phyloP scores from a whole-genome alignment of 2,797 vertebrate genomes.

The Mastacembelus armatus region DNA sequence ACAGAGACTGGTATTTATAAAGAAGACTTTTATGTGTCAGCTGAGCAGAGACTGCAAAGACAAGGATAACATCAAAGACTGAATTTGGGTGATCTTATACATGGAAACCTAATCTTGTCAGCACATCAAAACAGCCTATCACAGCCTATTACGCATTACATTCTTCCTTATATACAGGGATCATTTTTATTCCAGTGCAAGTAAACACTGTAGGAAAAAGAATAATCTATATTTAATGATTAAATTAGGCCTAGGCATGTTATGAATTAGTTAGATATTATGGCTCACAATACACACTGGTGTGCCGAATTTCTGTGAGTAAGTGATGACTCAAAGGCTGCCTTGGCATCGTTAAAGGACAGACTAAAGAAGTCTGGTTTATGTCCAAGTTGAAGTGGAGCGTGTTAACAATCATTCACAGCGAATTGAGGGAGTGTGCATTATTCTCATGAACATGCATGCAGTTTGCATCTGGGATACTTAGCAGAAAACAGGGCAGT shows the following conservation, averaged over 20 bases:
- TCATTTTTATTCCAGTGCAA: constrained; percentile 28
- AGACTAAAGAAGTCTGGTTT: constrained; percentile 30
- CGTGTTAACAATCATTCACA: neutral
- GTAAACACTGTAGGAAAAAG: constrained; percentile 15
- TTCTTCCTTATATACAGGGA: constrained; percentile 25
- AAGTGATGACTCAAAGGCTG: constrained; percentile 35
- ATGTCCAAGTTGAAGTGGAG: constrained; percentile 35
- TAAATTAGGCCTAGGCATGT: constrained; percentile 27
- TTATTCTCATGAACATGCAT: neutral
- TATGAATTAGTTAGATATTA: constrained; percentile 38
- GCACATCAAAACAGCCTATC: constrained; percentile 60
- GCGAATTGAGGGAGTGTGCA: neutral
- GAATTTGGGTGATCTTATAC: constrained; percentile 58
- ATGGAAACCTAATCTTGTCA: constrained; percentile 61
- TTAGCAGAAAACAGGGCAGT: neutral
- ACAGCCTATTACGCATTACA: constrained; percentile 44
- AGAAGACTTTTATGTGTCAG: constrained; percentile 59
- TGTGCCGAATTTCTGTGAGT: constrained; percentile 37
- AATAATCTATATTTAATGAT: constrained; percentile 22
- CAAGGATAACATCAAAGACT: constrained; percentile 66
- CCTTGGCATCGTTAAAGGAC: constrained; percentile 14
- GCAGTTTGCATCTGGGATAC: neutral
- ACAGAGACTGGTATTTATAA: constrained; percentile 29
- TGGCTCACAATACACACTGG: constrained; percentile 20
- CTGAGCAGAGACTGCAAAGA: constrained; percentile 54